A percentile compares a stretch with the other conserved stretches of the same genome.
These are phyloP conservation scores for Pherbina coryleti DNA, from an alignment of 2,888 invertebrate species.

Conservation along the genomic window DNA sequence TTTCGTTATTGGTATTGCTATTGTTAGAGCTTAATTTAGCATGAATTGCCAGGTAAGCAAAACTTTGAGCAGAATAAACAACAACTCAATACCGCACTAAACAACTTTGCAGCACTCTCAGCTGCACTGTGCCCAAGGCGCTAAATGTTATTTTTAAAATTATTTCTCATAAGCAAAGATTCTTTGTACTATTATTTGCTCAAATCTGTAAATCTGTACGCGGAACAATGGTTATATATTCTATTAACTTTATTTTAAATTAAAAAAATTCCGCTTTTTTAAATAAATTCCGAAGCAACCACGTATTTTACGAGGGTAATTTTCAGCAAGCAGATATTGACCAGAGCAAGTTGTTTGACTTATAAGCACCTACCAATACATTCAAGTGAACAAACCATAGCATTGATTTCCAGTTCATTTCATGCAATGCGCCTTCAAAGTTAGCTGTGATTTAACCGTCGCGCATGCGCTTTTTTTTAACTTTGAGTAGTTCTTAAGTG, in stretches of 20 bases:
- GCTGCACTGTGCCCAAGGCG: neutral
- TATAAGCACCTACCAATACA: neutral
- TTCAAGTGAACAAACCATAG: neutral
- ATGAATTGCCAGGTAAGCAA: neutral
- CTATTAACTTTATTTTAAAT: no score
- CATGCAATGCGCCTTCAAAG: neutral
- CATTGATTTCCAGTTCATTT: neutral
- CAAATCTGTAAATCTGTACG: no score
- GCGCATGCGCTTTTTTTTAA: conserved; percentile 1
- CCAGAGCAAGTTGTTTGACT: neutral
- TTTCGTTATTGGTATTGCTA: neutral
- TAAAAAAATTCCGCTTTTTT: no score
- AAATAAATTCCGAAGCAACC: no score
- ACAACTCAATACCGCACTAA: neutral
- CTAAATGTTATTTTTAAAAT: no score
- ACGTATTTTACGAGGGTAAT: no score
- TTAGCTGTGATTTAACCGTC: neutral
- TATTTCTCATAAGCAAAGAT: no score
- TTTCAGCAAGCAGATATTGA: neutral
- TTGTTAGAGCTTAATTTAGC: conserved; percentile 20
- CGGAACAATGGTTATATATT: no score
- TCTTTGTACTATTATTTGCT: no score
- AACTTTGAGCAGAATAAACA: neutral
- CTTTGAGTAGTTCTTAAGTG: neutral
- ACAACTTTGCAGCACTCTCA: neutral